phyloP scores from a whole-genome alignment of 1,140 invertebrate genomes.

The Oedothorax gibbosus region DNA sequence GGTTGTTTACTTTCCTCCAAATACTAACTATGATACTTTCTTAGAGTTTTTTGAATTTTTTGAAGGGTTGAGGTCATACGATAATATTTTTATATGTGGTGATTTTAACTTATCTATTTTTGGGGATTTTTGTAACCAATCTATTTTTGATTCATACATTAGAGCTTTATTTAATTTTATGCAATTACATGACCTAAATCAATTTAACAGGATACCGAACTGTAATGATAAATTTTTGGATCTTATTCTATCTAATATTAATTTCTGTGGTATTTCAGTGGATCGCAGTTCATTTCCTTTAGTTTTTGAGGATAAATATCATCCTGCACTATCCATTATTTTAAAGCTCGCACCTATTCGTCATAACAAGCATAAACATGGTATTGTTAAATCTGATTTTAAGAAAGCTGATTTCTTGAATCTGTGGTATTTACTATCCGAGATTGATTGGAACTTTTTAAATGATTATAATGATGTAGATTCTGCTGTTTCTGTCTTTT shows the following conservation, averaged over 20 bases:
- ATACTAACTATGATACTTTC: background rate
- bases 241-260: background rate
- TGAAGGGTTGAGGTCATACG: background rate
- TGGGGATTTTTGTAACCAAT: background rate
- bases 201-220: background rate
- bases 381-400: no score
- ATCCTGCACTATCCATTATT: background rate
- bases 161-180: no score
- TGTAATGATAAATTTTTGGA: no score
- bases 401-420: background rate
- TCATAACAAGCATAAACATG: background rate
- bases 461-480: constrained; percentile 3
- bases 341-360: background rate
- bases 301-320: background rate
- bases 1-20: background rate
- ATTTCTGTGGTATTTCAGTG: background rate
- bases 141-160: background rate
- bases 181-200: background rate
- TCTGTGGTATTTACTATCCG: constrained; percentile 6
- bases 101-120: background rate
- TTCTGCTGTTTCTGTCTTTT: no score
- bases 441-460: constrained; percentile 1
- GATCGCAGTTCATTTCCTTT: background rate
- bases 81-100: background rate
- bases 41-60: constrained; percentile 11